Evolutionary conservation across 2,888 invertebrate genomes (phyloP), one percentile per base, ranked within the genome.

Genomic region (Anticlea derivata): DNA sequence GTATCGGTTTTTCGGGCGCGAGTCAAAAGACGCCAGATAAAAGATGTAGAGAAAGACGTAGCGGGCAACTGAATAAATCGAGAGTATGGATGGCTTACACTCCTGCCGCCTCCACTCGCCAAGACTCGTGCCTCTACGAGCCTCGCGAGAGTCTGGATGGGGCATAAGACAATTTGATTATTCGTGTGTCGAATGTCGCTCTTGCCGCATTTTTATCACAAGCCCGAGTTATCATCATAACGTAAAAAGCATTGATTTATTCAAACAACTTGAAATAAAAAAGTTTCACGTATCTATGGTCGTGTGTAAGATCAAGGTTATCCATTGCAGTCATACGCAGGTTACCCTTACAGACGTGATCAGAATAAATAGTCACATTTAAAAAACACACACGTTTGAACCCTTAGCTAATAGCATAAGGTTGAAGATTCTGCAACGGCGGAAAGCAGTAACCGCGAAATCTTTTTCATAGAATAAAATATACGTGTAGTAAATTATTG

Each of bases 221-320:
- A 31, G 13, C 13, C 13, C 11, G 2, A 11, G 35, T 23, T 35
- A 35, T 35, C 11, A 31, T 46, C 26, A 39, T 20, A 24, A 30
- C 8, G 22, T 34, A 10, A 17, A 29, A 23, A 29, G n/a, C 30
- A 26, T 8, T 37, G 43, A 47, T 47, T 47, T 52, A 43, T 52
- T 52, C 46, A 52, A 47, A 52, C 26, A 43, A 24, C 33, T 33
- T 33, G 27, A 43, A 23, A 52, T 52, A 47, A 47, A 47, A 40
- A 52, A 52, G 33, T 11, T 29, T 47, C 47, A 52, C 46, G 46
- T 46, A 41, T 52, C 37, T 52, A 40, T 45, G 40, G 41, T 43
- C 46, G 41, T 23, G 43, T 52, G 45, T 43, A 50, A 59, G 54
- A 59, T 56, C 59, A 47, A 52, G 56, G 56, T 56, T 60, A 60